phyloP scores from a whole-genome alignment of 2,888 invertebrate species.

The Campoplex capitator region DNA sequence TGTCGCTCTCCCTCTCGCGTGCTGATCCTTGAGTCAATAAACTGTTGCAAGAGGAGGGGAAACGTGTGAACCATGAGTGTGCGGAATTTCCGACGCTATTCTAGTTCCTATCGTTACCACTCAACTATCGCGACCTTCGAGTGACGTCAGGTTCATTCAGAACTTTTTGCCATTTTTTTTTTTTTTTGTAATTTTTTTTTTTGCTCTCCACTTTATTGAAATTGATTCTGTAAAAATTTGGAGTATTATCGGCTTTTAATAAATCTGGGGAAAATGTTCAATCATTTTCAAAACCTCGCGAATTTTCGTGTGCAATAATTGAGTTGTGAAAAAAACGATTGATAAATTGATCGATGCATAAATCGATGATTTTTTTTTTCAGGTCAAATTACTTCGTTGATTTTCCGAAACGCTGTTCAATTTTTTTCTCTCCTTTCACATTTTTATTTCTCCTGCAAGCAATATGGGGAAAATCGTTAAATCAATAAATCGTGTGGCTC shows the following conservation, averaged over 20 bases:
- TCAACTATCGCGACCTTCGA: background rate
- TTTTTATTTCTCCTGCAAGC: no score
- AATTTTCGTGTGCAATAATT: no score
- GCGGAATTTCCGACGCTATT: constrained; percentile 20
- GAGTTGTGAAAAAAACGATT: no score
- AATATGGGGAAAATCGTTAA: no score
- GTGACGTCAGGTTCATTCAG: background rate
- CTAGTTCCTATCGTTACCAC: background rate
- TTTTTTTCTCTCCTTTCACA: no score
- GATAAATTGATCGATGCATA: no score
- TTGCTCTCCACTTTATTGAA: background rate
- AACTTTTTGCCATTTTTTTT: background rate
- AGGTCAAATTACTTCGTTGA: no score
- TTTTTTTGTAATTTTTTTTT: background rate
- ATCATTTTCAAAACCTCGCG: no score
- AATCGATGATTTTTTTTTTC: no score
- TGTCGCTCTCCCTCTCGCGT: constrained; percentile 11
- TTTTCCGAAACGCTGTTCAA: no score
- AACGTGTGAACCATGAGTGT: constrained; percentile 48
- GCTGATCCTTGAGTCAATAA: constrained; percentile 48
- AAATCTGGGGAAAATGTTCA: background rate
- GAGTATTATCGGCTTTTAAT: background rate
- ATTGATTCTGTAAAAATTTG: background rate
- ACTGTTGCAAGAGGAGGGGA: constrained; percentile 23
- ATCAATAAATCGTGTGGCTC: no score